These are phyloP conservation scores for Planococcus citri DNA, from an alignment of 1,140 invertebrate genomes.

Conservation along the genomic window DNA sequence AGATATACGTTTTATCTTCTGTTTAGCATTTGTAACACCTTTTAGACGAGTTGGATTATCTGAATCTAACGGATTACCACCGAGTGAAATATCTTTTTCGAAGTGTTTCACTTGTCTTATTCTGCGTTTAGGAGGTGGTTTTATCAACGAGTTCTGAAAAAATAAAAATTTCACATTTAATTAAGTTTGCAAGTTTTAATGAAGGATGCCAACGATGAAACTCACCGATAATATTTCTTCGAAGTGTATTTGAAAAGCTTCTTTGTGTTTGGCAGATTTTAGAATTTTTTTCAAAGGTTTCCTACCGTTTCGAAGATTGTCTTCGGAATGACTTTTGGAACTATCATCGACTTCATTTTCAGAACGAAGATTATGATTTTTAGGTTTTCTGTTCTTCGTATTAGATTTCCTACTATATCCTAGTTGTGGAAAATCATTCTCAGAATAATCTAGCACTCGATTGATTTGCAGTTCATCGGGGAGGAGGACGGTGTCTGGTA, in stretches of 20 bases:
- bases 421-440: background rate
- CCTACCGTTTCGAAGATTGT: too few relatives aligned
- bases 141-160: background rate
- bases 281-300: background rate
- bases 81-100: background rate
- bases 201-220: too few relatives aligned
- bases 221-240: background rate
- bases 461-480: background rate
- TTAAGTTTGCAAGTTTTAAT: too few relatives aligned
- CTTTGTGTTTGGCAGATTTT: background rate
- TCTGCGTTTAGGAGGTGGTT: background rate
- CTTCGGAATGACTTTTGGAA: background rate
- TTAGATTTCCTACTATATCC: background rate
- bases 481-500: background rate
- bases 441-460: background rate
- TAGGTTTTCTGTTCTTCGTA: background rate
- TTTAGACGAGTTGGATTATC: background rate
- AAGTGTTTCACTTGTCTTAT: background rate
- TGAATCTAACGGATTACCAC: background rate
- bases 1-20: background rate
- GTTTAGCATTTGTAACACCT: background rate
- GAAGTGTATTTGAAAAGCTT: background rate
- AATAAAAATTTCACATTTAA: too few relatives aligned
- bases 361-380: background rate
- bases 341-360: background rate